Conservation (phyloP, 2,113 vertebrate genomes). For the Arothron firmamentum region DNA sequence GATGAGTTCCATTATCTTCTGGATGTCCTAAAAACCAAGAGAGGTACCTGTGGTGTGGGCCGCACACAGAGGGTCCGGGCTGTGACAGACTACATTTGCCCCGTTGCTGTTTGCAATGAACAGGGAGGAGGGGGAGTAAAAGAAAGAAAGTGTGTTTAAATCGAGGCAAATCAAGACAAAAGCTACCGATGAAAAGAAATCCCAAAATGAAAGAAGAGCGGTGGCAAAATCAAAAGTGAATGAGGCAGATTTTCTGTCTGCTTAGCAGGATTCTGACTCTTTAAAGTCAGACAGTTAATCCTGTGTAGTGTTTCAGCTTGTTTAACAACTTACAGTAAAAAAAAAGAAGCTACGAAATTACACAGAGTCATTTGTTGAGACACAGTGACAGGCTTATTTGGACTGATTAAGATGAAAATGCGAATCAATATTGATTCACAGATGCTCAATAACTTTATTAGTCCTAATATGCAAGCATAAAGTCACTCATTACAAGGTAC, state of each 20-base stretch:
- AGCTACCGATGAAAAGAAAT: constrained; percentile 89
- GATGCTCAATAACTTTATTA: not conserved
- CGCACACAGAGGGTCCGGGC: constrained; percentile 97
- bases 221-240: constrained; percentile 81
- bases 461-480: constrained; percentile 8
- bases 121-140: constrained; percentile 84
- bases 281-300: constrained; percentile 53
- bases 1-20: constrained; percentile 92
- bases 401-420: constrained; percentile 28
- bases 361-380: constrained; percentile 32
- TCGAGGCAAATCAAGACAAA: constrained; percentile 97
- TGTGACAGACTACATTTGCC: constrained; percentile 98
- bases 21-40: constrained; percentile 93
- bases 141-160: constrained; percentile 98
- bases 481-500: constrained; percentile 3
- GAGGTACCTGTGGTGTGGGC: constrained; percentile 97
- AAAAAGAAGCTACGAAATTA: constrained; percentile 23
- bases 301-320: constrained; percentile 37
- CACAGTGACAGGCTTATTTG: constrained; percentile 51
- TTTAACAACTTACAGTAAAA: constrained; percentile 24
- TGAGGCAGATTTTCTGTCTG: constrained; percentile 69
- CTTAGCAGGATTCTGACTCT: constrained; percentile 85
- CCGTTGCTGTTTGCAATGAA: constrained; percentile 99
- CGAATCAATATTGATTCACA: not conserved
- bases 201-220: constrained; percentile 77